Base-by-base conservation (phyloP, 2,113 vertebrate genomes). In the Istiophorus platypterus region DNA sequence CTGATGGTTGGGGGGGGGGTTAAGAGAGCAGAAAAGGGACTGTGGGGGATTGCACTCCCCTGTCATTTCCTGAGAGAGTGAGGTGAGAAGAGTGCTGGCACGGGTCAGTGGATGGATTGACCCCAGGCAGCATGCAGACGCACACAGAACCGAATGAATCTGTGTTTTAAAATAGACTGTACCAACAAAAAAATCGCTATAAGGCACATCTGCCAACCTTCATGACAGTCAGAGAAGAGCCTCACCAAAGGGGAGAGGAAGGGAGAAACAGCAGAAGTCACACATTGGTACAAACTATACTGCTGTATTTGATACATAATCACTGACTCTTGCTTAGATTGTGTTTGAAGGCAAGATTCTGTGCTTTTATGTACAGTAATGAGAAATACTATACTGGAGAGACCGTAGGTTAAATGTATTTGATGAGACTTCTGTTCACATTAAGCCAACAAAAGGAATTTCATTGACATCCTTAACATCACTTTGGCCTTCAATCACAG, bases 91-190 rank as follows among this genome's bases (percentile, higher is more conserved):
- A 87, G 80, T 82, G 73, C 63, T 82, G 79, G 82, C 59, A 79
- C 4, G 68, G 87, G 86, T 86, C 88, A 85, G 66, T 31, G 72
- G 70, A 82, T 69, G 67, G 69, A 74, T 78, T 80, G 69, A 92
- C 88, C 86, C 54, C 72, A 63, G 89, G 91, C 86, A 65, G 82
- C 88, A 86, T 84, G 82, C 79, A 90, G 62, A 91, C 76, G 68
- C 71, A 89, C 85, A 87, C 66, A 86, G 72, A 66, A 84, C 85
- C 22, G 49, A 85, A 82, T 64, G 14, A 89, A 88, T 90, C 79
- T 80, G 74, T 68, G 87, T 90, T 92, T 89, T 81, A 89, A 93
- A 93, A 94, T 90, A 89, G 91, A 92, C 52, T 49, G 74, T 47
- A 77, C 69, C 62, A 42, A 85, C 81, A 65, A 72, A 65, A 72